Percentiles rank a stretch among this genome's conserved stretches.
These are phyloP conservation scores for Rotaria macrura DNA, from an alignment of 2,888 invertebrate genomes.

Conservation along the genomic window DNA sequence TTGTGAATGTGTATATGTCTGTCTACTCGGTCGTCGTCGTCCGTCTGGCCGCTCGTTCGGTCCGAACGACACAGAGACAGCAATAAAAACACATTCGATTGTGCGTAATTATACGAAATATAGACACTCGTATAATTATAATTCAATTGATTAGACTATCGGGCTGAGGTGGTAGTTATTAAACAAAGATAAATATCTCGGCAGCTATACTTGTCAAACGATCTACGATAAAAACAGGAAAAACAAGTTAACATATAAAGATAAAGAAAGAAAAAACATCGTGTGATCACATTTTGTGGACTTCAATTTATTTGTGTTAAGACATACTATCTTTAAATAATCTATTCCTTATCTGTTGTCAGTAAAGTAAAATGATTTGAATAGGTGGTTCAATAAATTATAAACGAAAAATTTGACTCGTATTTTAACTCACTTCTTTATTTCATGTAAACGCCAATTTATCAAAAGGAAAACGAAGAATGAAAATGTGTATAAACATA, in stretches of 20 bases:
- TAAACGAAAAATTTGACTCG: neutral
- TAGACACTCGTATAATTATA: neutral
- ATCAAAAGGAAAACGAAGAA: neutral
- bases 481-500: neutral
- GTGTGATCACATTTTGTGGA: neutral
- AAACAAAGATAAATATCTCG: neutral
- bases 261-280: neutral
- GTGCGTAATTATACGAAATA: neutral
- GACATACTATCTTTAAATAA: neutral
- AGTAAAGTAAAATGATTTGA: neutral
- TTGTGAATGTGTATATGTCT: neutral
- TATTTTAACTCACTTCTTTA: neutral
- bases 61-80: neutral
- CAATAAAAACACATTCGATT: neutral
- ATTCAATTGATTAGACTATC: neutral
- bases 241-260: neutral
- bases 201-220: neutral
- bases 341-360: neutral
- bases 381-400: neutral
- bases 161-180: neutral
- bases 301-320: neutral
- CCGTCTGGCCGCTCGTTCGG: conserved; percentile 12
- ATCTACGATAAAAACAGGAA: neutral
- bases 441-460: neutral
- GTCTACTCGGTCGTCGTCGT: neutral